phyloP scores from a whole-genome alignment of 2,113 vertebrate species.

The Dicrurus megarhynchus region DNA sequence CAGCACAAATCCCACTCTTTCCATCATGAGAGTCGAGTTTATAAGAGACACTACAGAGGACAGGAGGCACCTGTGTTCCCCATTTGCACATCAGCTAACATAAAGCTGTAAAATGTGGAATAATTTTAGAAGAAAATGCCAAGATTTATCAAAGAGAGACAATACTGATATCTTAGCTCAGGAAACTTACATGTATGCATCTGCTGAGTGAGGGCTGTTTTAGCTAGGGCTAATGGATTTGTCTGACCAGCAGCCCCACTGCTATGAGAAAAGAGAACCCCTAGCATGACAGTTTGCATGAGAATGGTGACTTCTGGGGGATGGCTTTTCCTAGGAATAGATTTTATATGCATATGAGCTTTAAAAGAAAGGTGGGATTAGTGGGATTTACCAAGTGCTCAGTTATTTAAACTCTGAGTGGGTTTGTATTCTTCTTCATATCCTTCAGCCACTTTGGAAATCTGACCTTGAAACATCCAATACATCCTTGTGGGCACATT shows the following conservation, averaged over 20 bases:
- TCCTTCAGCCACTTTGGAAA: background rate
- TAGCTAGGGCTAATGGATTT: background rate
- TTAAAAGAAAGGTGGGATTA: background rate
- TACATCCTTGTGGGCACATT: background rate
- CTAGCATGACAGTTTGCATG: background rate
- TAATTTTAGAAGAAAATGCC: background rate
- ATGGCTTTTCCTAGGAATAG: background rate
- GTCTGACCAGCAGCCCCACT: background rate
- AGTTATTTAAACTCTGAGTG: background rate
- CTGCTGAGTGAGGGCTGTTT: background rate
- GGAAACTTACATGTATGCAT: background rate
- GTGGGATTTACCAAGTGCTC: background rate
- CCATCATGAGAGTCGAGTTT: background rate
- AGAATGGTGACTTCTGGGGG: background rate
- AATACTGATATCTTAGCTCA: background rate
- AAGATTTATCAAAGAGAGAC: background rate
- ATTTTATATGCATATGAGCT: background rate
- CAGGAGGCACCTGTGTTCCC: background rate
- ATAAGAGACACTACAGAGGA: background rate
- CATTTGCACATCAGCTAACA: background rate
- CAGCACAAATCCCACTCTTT: background rate
- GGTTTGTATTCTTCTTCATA: background rate
- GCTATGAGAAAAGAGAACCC: background rate
- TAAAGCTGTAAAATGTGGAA: background rate
- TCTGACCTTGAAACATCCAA: background rate